Base-by-base conservation (phyloP, 2,113 vertebrate genomes). In the Bubo blakistoni region DNA sequence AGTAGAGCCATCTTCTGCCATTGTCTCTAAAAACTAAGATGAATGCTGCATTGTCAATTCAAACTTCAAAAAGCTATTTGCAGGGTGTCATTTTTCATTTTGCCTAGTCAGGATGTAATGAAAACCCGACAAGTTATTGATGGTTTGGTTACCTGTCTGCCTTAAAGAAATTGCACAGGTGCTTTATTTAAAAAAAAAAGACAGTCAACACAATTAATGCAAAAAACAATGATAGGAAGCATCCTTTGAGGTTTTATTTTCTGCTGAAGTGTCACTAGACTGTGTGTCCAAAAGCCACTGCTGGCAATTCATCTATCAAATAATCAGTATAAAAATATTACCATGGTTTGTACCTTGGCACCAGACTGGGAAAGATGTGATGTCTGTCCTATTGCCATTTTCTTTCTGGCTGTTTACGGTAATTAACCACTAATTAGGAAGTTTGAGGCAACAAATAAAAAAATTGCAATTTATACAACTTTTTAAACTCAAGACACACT, bases 31-130 rank as follows among this genome's bases (percentile, higher is more conserved):
- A 81, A 95, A 89, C 71, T 40, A 57, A 97, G 94, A 95, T 72
- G 92, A 94, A 97, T 94, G 86, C 38, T 40, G 61, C 14, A 13
- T 20, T 59, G 87, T 86, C 11, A 3, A 59, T 58, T 86, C 95
- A 66, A 86, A 81, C 96, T 95, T 96, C 94, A 80, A 32, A 86
- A 84, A 96, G 73, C 95, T 80, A 96, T 96, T 95, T 97, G 84
- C 95, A 94, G 73, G 55, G 57, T 86, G 90, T 81, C 92, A 91
- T 83, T 96, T 97, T 97, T 95, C 90, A 81, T 94, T 89, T 67
- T 74, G 83, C 91, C 84, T 40, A 81, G 91, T 90, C 86, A 88
- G 92, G 90, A 92, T 81, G 88, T 87, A 84, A 96, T 89, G 90
- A 91, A 83, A 95, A 94, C 73, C 36, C 1, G 52, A 88, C 76